Evolutionary conservation across 2,113 vertebrate species (phyloP).

Genomic region (Heterochromis multidens): DNA sequence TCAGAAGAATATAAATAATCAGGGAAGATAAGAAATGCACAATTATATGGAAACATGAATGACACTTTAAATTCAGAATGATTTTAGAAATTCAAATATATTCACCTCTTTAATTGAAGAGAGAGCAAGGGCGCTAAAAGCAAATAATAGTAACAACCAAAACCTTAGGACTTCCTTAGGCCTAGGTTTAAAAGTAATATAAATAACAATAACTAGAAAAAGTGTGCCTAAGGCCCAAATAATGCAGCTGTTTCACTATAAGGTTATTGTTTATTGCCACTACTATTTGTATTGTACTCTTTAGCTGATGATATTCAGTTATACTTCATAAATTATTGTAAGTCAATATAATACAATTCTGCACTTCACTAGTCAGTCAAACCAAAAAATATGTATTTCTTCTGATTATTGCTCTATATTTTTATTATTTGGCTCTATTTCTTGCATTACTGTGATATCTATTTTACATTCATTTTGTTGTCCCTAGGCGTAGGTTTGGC

Average conservation of each 20-base stretch:
- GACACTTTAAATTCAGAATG: background rate
- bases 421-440: background rate
- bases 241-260: background rate
- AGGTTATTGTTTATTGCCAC: background rate
- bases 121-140: background rate
- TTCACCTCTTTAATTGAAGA: background rate
- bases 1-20: slow-evolving; percentile 15
- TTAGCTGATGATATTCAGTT: background rate
- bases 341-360: background rate
- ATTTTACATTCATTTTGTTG: background rate
- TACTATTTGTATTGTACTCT: background rate
- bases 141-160: background rate
- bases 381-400: background rate
- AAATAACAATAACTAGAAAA: background rate
- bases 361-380: background rate
- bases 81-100: background rate
- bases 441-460: background rate
- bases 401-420: background rate
- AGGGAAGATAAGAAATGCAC: background rate
- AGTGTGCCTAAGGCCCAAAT: background rate
- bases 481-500: background rate
- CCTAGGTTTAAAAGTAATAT: background rate
- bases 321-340: too few relatives aligned
- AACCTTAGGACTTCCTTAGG: background rate
- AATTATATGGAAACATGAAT: background rate